Base-by-base conservation (phyloP, 2,797 vertebrate species). In the Agapornis canus region DNA sequence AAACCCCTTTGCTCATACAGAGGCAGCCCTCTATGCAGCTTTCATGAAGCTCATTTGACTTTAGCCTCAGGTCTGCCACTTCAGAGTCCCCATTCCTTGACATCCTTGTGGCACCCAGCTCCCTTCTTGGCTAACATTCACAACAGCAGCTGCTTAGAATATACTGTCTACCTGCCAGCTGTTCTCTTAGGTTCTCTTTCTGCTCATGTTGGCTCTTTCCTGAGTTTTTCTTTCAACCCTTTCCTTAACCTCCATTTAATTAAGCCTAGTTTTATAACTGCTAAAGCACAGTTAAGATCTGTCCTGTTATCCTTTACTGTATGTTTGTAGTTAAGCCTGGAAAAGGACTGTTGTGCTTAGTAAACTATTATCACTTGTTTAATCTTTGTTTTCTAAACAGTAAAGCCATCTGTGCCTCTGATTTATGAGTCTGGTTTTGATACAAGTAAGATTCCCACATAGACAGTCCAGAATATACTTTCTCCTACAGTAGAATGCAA, bases 351-450 rank as follows among this genome's bases (percentile, higher is more conserved):
- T 63, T 89, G 49, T 91, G 66, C 49, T 94, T 70, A 32, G 51
- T 60, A 77, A 59, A 66, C 64, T 77, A 75, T 89, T 96, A 95
- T 95, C 85, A 37, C 20, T 79, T 78, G 63, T 89, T 96, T 95
- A 90, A 95, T 96, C 93, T 96, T 82, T 79, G 32, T 65, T 96
- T 80, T 90, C 39, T 69, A 75, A 75, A 29, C 68, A 96, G 90
- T 95, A 87, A 97, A 97, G 70, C 77, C 80, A 96, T 95, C 89
- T 94, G 91, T 79, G 13, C 48, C 78, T 87, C 92, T 96, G 96
- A 96, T 82, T 84, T 94, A 90, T 88, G 56, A 91, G 49, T 70
- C 59, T 96, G 89, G 88, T 89, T 97, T 96, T 95, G 60, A 86
- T 87, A 75, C 52, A 93, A 78, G 52, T 76, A 89, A 95, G 52